Evolutionary conservation across 2,113 vertebrate genomes (phyloP).

Genomic region (Corythoichthys haematopterus): DNA sequence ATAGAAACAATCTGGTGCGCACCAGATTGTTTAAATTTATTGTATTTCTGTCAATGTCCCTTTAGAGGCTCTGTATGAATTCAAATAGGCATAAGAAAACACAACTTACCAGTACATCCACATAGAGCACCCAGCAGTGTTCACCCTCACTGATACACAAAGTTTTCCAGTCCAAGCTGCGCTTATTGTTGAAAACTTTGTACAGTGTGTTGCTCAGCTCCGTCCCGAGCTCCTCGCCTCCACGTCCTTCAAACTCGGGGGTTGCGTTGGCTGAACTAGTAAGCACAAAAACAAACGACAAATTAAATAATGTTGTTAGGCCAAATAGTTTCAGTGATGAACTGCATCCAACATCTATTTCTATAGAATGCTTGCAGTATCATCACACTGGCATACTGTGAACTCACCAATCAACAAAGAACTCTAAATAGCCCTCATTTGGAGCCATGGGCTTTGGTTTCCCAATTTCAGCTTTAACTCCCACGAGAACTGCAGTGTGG

Average conservation of each 20-base stretch:
- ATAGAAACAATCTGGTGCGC: no score
- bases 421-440: slow-evolving; percentile 89
- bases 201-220: slow-evolving; percentile 87
- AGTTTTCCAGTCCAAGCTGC: slow-evolving; percentile 76
- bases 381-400: not conserved
- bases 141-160: slow-evolving; percentile 86
- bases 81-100: not conserved
- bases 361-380: not conserved
- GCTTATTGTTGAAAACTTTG: slow-evolving; percentile 86
- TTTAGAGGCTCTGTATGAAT: not conserved
- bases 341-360: not conserved
- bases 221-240: slow-evolving; percentile 89
- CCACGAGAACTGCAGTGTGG: slow-evolving; percentile 88
- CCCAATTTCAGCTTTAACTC: slow-evolving; percentile 93
- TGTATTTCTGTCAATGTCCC: no score
- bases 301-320: not conserved
- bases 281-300: not conserved
- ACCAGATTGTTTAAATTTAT: no score
- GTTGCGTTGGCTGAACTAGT: slow-evolving; percentile 91
- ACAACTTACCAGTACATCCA: slow-evolving; percentile 90
- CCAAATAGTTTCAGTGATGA: not conserved
- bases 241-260: slow-evolving; percentile 94
- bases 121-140: slow-evolving; percentile 95
- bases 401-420: slow-evolving; percentile 95
- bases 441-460: slow-evolving; percentile 82